Base-by-base conservation (phyloP, 2,113 vertebrate genomes). In the Cyprinodon variegatus region DNA sequence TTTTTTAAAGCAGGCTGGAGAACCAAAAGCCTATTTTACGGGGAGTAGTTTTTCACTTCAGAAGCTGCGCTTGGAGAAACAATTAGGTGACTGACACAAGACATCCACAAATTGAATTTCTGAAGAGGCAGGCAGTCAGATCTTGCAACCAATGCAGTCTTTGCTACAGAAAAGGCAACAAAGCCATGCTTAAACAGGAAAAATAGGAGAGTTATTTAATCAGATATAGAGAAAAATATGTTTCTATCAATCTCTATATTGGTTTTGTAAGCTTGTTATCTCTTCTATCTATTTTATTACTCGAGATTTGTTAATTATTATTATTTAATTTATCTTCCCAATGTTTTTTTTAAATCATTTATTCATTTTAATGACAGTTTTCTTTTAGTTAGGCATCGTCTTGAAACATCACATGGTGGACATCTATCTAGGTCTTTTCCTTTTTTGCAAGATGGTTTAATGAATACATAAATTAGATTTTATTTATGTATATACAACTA, bases 21-120 rank as follows among this genome's bases (percentile, higher is more conserved):
- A 83, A 86, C 82, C 81, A 78, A 89, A 88, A 93, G 79, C 81
- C 78, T 81, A 91, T 93, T 93, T 92, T 86, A 89, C 83, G 68
- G 87, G 71, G 61, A 75, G 80, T 86, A 80, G 79, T 90, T 93
- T 87, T 74, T 84, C 77, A 69, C 70, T 90, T 70, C 70, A 89
- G 75, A 86, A 72, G 38, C 70, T 76, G 77, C 41, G 83, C 82
- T 90, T 82, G 79, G 68, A 86, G 86, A 91, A 93, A 93, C 92
- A 90, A 90, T 88, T 73, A 80, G 83, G 82, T 87, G 83, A 90
- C 83, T 90, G 89, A 83, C 87, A 89, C 38, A 40, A 86, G 85
- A 83, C 79, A 83, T 84, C 69, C 77, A 53, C 77, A 90, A 88
- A 93, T 90, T 88, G 83, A 88, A 90, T 90, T 91, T 81, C 72